phyloP scores from a whole-genome alignment of 64 coral and sea anemone genomes.

The Dendronephthya gigantea region DNA sequence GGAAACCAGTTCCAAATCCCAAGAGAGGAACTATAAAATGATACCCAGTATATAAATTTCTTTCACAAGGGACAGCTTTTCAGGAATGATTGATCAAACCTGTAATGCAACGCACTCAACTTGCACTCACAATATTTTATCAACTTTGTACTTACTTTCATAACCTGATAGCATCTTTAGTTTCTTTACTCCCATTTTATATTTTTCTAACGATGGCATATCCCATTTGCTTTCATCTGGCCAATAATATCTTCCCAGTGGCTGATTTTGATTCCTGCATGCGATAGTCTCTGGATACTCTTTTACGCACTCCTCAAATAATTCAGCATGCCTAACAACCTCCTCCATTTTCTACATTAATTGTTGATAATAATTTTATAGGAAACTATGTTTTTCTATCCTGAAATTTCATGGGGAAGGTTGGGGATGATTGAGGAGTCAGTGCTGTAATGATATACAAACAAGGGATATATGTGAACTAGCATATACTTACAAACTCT shows the following conservation, averaged over 20 bases:
- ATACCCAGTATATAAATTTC: too few relatives aligned
- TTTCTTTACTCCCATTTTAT: conserved; percentile 17
- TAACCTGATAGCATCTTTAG: conserved; percentile 63
- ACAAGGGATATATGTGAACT: not conserved
- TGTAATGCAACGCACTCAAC: too few relatives aligned
- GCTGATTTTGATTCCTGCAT: conserved; percentile 71
- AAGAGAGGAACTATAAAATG: conserved; percentile 55
- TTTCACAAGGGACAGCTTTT: too few relatives aligned
- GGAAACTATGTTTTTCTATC: not conserved
- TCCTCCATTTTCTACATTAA: conserved; percentile 32
- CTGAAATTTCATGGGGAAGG: too few relatives aligned
- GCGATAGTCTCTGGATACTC: conserved; percentile 72
- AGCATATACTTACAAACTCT: conserved; percentile 14
- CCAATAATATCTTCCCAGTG: conserved; percentile 54
- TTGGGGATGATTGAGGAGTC: not conserved
- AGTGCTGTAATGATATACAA: too few relatives aligned
- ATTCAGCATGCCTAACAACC: conserved; percentile 26
- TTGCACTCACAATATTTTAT: too few relatives aligned
- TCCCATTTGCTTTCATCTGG: conserved; percentile 38
- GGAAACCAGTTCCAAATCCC: conserved; percentile 76
- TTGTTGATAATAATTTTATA: not conserved
- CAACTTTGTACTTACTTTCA: conserved; percentile 58
- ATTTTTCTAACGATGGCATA: conserved; percentile 14
- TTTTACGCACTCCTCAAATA: conserved; percentile 47
- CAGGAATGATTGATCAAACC: too few relatives aligned